Conservation (phyloP, 2,888 invertebrate species). For the Eristalis tenax region DNA sequence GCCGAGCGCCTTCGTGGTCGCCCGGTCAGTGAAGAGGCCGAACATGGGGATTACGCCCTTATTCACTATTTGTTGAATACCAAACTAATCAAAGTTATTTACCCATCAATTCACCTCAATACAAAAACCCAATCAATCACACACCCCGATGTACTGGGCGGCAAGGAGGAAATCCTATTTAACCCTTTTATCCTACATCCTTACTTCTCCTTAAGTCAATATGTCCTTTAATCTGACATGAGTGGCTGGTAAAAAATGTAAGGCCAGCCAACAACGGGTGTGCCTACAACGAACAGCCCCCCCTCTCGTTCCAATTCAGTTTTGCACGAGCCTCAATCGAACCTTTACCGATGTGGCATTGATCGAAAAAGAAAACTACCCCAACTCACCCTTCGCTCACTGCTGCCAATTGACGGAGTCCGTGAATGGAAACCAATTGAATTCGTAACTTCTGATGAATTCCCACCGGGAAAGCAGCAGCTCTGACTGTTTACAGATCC, state of each 20-base stretch:
- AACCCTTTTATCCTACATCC: constrained; percentile 56
- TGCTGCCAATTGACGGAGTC: not conserved
- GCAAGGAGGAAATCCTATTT: constrained; percentile 21
- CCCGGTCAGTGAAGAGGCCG: not conserved
- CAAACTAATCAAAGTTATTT: constrained; percentile 68
- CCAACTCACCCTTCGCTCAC: not conserved
- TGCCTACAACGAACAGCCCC: not conserved
- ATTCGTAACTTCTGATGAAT: constrained; percentile 44
- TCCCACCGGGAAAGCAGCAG: constrained; percentile 38
- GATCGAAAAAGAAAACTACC: constrained; percentile 36
- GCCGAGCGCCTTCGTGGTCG: not conserved
- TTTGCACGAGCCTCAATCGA: not conserved
- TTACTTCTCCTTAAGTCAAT: constrained; percentile 57
- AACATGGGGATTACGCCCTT: constrained; percentile 5
- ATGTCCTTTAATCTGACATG: constrained; percentile 69
- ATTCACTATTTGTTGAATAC: constrained; percentile 58
- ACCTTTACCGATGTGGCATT: not conserved
- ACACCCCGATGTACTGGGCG: constrained; percentile 5
- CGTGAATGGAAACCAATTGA: constrained; percentile 47
- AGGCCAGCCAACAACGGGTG: constrained; percentile 21
- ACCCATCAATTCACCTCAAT: constrained; percentile 58
- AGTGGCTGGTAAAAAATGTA: constrained; percentile 56
- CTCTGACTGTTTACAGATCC: constrained; percentile 64
- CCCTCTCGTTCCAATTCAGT: constrained; percentile 30
- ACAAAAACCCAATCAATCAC: constrained; percentile 65